Conservation (phyloP, 1,140 invertebrate species). For the Samia ricini region DNA sequence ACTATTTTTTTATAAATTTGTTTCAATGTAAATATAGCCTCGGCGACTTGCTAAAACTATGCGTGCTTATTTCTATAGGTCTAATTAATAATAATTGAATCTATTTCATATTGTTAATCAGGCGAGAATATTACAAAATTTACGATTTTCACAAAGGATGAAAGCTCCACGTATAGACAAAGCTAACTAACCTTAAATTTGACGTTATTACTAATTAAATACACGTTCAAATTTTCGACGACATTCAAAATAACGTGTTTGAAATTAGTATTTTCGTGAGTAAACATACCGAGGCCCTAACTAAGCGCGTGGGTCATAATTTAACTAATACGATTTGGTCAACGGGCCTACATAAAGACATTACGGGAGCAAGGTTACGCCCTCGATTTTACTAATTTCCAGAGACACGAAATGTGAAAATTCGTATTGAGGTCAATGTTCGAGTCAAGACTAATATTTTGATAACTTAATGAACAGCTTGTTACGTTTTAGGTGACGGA, state of each 20-base stretch:
- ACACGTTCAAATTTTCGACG: neutral
- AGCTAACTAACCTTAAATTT: no score
- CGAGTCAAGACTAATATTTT: slow-evolving; percentile 6
- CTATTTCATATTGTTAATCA: no score
- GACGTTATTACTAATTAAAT: no score
- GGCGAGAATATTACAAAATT: no score
- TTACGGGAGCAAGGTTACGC: slow-evolving; percentile 7
- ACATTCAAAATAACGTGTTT: neutral
- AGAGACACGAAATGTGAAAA: slow-evolving; percentile 9
- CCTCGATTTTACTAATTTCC: slow-evolving; percentile 9
- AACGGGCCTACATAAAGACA: slow-evolving; percentile 1
- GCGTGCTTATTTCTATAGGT: no score
- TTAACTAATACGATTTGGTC: slow-evolving; percentile 8
- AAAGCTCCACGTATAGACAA: no score
- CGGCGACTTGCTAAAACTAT: no score
- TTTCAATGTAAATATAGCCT: no score
- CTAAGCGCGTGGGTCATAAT: slow-evolving; percentile 1
- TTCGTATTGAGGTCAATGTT: slow-evolving; percentile 5
- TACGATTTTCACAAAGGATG: no score
- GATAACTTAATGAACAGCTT: slow-evolving; percentile 1
- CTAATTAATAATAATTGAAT: no score
- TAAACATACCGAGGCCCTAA: neutral
- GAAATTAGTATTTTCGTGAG: neutral
- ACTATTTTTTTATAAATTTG: no score
- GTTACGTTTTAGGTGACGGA: neutral